A percentile compares a stretch with the other conserved stretches of the same genome.
Conservation (phyloP, 37 sponge, comb jelly and placozoan genomes). For the Beroe ovata region DNA sequence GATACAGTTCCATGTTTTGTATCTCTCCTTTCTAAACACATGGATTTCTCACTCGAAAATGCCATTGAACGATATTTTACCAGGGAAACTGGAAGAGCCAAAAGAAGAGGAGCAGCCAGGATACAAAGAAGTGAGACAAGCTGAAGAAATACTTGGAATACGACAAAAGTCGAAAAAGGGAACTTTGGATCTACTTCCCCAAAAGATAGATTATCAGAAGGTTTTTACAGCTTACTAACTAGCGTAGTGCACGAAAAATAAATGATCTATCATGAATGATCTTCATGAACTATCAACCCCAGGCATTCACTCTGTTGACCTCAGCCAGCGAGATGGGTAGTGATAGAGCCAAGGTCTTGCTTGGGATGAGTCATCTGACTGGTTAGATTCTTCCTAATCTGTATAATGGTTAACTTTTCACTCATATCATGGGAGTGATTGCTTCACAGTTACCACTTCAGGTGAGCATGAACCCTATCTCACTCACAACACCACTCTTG, state of each 20-base stretch:
- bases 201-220: constrained; percentile 14
- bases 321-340: constrained; percentile 24
- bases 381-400: background rate
- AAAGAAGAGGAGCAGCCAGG: constrained; percentile 24
- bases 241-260: too few relatives aligned
- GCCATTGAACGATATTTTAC: too few relatives aligned
- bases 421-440: too few relatives aligned
- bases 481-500: constrained; percentile 74
- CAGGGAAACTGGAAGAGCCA: background rate
- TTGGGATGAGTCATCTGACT: constrained; percentile 30
- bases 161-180: background rate
- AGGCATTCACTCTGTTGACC: constrained; percentile 10
- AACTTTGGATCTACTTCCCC: background rate
- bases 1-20: too few relatives aligned
- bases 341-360: constrained; percentile 6
- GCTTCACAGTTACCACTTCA: too few relatives aligned
- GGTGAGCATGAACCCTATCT: constrained; percentile 54
- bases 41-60: too few relatives aligned
- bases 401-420: too few relatives aligned
- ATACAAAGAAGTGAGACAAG: background rate
- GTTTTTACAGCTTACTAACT: too few relatives aligned
- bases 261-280: too few relatives aligned
- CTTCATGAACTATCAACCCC: too few relatives aligned
- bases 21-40: too few relatives aligned
- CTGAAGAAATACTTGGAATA: constrained; percentile 42